Evolutionary conservation across 2,797 vertebrate species (phyloP), one percentile per base, ranked within the genome.

Genomic region (Rhinoraja longicauda): DNA sequence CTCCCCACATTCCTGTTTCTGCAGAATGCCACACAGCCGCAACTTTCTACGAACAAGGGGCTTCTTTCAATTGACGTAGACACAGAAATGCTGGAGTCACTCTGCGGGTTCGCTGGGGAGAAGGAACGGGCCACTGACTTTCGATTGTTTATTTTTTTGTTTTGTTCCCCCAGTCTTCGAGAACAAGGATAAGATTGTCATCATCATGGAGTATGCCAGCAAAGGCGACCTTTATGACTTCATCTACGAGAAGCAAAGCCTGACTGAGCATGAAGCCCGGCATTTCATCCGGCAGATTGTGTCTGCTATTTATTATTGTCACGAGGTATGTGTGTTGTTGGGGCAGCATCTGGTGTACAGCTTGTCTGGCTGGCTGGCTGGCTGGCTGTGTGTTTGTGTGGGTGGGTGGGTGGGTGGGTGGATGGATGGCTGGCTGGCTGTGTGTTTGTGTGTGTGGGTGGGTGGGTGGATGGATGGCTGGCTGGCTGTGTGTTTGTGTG

Each of bases 171-270:
- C 95, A 99, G 99, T 99, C 94, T 99, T 99, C 93, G 99, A 99
- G 95, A 99, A 98, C 95, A 99, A 97, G 95, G 98, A 98, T 95
- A 99, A 99, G 95, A 99, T 99, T 0, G 99, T 99, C 94, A 99
- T 99, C 0, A 97, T 99, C 95, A 99, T 99, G 99, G 99, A 99
- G 84, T 99, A 98, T 0, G 98, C 98, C 94, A 98, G 97, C 96
- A 96, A 94, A 13, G 98, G 99, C 0, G 99, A 99, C 94, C 97
- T 99, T 79, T 99, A 99, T 0, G 99, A 99, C 93, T 98, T 98
- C 96, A 97, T 99, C 96, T 97, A 97, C 1, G 98, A 98, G 94
- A 95, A 96, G 93, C 97, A 96, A 94, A 96, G 93, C 82, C 96
- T 99, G 93, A 94, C 96, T 0, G 99, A 99, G 93, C 96, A 94